Base-by-base conservation (phyloP, 2,797 vertebrate species). In the Sylvia borin region DNA sequence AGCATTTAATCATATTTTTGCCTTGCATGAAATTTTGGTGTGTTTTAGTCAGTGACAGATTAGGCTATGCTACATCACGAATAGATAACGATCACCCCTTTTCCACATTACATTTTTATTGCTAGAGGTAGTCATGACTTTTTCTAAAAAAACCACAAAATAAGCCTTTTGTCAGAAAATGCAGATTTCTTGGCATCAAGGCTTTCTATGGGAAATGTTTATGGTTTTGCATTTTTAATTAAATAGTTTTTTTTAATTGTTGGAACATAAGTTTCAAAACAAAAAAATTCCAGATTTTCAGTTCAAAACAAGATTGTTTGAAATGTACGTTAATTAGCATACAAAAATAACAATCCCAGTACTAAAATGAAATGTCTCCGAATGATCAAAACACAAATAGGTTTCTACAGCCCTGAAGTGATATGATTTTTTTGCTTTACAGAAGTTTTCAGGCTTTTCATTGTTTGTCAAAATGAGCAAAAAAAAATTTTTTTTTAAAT, bases 301-400 rank as follows among this genome's bases (percentile, higher is more conserved):
- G 92, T 97, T 96, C 96, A 95, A 96, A 97, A 96, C 88, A 96
- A 96, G 88, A 90, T 93, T 94, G 96, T 94, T 97, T 97, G 96
- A 97, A 96, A 97, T 73, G 85, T 93, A 93, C 3, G 19, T 94
- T 97, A 95, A 97, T 97, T 96, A 97, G 96, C 95, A 97, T 95
- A 95, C 93, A 96, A 94, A 95, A 95, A 96, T 86, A 95, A 84
- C 95, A 95, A 87, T 86, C 94, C 84, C 57, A 50, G 93, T 94
- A 95, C 92, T 84, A 96, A 97, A 97, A 96, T 92, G 92, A 96
- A 97, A 90, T 90, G 93, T 95, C 93, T 95, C 19, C 1, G 57
- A 95, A 94, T 97, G 96, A 97, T 97, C 96, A 97, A 97, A 97
- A 96, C 93, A 89, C 51, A 93, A 95, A 76, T 88, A 96, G 92